Evolutionary conservation across 2,888 invertebrate genomes (phyloP).

Genomic region (Molanna angustata): DNA sequence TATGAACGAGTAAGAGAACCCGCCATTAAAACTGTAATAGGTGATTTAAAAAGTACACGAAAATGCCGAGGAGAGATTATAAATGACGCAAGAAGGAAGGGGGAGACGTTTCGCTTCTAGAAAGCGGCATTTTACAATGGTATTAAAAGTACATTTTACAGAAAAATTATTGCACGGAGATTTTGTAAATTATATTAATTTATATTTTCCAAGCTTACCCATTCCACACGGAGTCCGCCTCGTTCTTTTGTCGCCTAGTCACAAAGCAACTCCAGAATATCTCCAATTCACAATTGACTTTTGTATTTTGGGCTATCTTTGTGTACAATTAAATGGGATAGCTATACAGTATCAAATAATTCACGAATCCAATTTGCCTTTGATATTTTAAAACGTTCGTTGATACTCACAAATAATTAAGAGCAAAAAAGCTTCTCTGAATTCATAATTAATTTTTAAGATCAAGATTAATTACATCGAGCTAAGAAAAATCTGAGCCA

Average conservation of each 20-base stretch:
- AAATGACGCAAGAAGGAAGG: conserved; percentile 29
- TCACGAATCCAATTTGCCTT: conserved; percentile 33
- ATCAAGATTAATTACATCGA: conserved; percentile 30
- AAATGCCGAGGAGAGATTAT: conserved; percentile 31
- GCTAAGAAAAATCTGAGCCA: conserved; percentile 8
- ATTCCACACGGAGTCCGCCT: conserved; percentile 12
- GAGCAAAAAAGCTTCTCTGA: conserved; percentile 22
- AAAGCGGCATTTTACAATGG: conserved; percentile 31
- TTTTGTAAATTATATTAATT: conserved; percentile 33
- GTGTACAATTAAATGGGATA: conserved; percentile 31
- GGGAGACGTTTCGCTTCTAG: conserved; percentile 26
- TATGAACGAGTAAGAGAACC: conserved; percentile 29
- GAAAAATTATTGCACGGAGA: conserved; percentile 33
- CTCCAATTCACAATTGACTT: conserved; percentile 31
- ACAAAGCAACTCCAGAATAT: conserved; percentile 18
- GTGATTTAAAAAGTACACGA: conserved; percentile 33
- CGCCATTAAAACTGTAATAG: conserved; percentile 34
- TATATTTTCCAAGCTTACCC: conserved; percentile 29
- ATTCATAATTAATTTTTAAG: conserved; percentile 29
- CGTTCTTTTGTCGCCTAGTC: conserved; percentile 15
- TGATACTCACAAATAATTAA: conserved; percentile 25
- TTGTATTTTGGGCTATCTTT: conserved; percentile 30
- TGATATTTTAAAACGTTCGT: conserved; percentile 30
- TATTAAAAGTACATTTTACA: conserved; percentile 32
- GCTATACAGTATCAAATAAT: conserved; percentile 30